Percentiles rank a stretch among this genome's conserved stretches.
Conservation (phyloP, 2,113 vertebrate genomes). For the Austrofundulus limnaeus region DNA sequence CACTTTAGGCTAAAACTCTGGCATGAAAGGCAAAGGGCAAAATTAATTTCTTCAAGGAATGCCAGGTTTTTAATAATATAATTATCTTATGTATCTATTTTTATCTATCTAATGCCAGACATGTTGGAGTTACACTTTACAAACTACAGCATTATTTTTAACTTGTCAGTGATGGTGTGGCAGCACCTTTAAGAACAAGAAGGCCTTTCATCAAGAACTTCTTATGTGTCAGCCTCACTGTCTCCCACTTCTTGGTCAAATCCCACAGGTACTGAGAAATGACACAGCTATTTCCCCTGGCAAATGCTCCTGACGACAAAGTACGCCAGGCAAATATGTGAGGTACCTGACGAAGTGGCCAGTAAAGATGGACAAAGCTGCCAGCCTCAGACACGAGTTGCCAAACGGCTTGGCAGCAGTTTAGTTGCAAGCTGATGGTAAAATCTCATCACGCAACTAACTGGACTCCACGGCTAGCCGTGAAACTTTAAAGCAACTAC, state of each 20-base stretch:
- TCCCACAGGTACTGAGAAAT: conserved; percentile 29
- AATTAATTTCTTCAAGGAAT: no score
- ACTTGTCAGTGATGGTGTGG: not conserved
- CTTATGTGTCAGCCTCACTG: not conserved
- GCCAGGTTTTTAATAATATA: no score
- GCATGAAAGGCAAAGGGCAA: no score
- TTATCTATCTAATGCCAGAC: no score
- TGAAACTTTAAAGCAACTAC: conserved; percentile 21
- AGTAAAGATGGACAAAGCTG: conserved; percentile 28
- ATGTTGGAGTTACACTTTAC: not conserved
- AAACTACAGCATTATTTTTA: conserved; percentile 5
- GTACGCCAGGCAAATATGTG: conserved; percentile 33
- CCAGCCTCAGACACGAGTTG: conserved; percentile 21
- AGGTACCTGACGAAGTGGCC: conserved; percentile 46
- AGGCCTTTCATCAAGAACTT: conserved; percentile 1
- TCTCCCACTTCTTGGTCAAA: not conserved
- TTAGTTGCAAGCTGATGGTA: conserved; percentile 21
- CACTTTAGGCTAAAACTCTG: no score
- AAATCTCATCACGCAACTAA: conserved; percentile 30
- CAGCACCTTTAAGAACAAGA: conserved; percentile 4
- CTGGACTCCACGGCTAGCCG: conserved; percentile 12
- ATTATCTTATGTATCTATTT: no score
- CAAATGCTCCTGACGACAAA: conserved; percentile 36
- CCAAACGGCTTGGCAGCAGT: conserved; percentile 50
- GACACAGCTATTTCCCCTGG: conserved; percentile 20